Evolutionary conservation across 2,113 vertebrate species (phyloP).

Genomic region (Oreocharis arfaki): DNA sequence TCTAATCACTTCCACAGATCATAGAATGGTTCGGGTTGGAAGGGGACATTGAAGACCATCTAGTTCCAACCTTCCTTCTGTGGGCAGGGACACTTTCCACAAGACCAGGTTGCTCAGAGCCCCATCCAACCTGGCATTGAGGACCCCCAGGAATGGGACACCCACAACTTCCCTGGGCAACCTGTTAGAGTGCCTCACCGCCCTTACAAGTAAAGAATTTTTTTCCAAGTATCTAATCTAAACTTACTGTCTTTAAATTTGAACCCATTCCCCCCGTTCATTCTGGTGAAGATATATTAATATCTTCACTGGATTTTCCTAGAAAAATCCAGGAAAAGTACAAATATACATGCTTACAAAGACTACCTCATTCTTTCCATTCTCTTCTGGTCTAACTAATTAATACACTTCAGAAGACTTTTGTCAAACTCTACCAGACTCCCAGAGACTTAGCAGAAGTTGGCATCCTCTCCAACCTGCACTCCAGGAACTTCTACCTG

Average conservation of each 20-base stretch:
- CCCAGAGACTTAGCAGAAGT: neutral
- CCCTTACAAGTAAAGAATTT: too few species aligned
- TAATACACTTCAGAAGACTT: neutral
- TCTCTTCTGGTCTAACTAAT: neutral
- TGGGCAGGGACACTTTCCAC: too few species aligned
- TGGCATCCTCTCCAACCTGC: neutral
- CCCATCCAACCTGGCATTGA: neutral
- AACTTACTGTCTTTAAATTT: neutral
- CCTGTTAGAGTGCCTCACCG: neutral
- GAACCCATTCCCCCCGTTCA: neutral
- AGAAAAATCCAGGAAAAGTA: neutral
- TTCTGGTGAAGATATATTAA: neutral
- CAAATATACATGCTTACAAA: neutral
- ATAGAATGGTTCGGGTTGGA: neutral
- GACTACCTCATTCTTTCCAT: neutral
- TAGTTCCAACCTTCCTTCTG: neutral
- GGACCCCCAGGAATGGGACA: neutral
- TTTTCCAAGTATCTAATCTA: neutral
- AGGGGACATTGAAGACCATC: neutral
- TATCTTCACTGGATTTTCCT: neutral
- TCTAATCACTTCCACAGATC: neutral
- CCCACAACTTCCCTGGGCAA: neutral
- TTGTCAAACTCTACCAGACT: neutral
- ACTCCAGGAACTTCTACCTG: neutral
- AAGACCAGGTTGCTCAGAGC: neutral